Evolutionary conservation across 1,140 invertebrate species (phyloP).

Genomic region (Propsilocerus akamusi): DNA sequence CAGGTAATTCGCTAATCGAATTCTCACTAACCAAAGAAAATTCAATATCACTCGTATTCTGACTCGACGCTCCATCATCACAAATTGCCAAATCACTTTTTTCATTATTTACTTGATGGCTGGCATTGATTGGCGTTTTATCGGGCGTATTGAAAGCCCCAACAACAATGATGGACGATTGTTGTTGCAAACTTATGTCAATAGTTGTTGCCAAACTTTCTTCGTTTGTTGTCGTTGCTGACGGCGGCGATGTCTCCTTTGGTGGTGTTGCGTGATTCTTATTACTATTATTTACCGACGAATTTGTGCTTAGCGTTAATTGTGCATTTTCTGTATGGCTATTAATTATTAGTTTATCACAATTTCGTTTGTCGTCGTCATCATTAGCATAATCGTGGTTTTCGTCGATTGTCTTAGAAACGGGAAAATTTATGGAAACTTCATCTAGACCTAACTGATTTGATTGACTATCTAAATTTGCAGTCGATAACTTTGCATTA

Average conservation of each 20-base stretch:
- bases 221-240: background rate
- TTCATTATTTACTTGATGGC: background rate
- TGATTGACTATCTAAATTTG: slow-evolving; percentile 14
- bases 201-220: background rate
- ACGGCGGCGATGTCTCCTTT: background rate
- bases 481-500: slow-evolving; percentile 14
- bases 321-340: background rate
- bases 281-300: background rate
- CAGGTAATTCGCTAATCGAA: background rate
- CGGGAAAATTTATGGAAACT: background rate
- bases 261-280: background rate
- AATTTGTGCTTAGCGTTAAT: background rate
- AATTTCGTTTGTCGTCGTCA: slow-evolving; percentile 1
- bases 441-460: background rate
- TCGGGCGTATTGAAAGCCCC: background rate
- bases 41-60: slow-evolving; percentile 1
- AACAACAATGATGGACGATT: background rate
- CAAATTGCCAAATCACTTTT: background rate
- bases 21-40: background rate
- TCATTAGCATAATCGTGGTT: background rate
- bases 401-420: background rate
- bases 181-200: background rate
- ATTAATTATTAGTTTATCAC: slow-evolving; percentile 3
- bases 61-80: background rate
- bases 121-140: background rate